These are phyloP conservation scores for Zapus hudsonius DNA, from an alignment of 2,113 vertebrate genomes.

Conservation along the genomic window DNA sequence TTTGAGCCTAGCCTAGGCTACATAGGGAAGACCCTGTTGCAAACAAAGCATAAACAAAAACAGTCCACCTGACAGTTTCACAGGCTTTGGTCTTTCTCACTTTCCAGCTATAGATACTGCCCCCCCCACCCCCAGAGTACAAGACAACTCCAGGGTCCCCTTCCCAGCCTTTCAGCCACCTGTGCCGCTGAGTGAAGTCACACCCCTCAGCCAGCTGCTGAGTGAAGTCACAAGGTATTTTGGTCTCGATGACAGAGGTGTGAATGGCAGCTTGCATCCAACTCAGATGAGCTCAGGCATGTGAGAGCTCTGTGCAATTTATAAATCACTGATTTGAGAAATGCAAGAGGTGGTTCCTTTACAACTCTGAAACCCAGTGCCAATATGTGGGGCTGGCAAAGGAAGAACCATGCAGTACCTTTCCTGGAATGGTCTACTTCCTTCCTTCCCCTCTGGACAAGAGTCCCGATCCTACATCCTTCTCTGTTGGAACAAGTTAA, in stretches of 20 bases:
- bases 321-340: slow-evolving; percentile 43
- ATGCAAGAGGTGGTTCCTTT: background rate
- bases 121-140: background rate
- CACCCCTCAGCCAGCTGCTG: slow-evolving; percentile 49
- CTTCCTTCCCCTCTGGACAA: background rate
- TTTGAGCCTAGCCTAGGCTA: background rate
- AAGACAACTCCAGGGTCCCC: background rate
- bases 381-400: background rate
- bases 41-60: background rate
- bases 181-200: slow-evolving; percentile 44
- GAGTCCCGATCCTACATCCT: background rate
- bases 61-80: background rate
- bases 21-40: background rate
- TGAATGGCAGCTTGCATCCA: slow-evolving; percentile 54
- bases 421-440: background rate
- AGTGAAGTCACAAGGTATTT: slow-evolving; percentile 77
- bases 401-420: background rate
- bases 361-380: background rate
- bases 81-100: background rate
- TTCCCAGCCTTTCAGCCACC: background rate
- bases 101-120: background rate
- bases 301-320: slow-evolving; percentile 29
- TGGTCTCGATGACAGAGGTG: slow-evolving; percentile 69
- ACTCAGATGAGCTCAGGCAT: slow-evolving; percentile 68
- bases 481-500: background rate